Evolutionary conservation across 2,888 invertebrate genomes (phyloP).

Genomic region (Pandemis cinnamomeana): DNA sequence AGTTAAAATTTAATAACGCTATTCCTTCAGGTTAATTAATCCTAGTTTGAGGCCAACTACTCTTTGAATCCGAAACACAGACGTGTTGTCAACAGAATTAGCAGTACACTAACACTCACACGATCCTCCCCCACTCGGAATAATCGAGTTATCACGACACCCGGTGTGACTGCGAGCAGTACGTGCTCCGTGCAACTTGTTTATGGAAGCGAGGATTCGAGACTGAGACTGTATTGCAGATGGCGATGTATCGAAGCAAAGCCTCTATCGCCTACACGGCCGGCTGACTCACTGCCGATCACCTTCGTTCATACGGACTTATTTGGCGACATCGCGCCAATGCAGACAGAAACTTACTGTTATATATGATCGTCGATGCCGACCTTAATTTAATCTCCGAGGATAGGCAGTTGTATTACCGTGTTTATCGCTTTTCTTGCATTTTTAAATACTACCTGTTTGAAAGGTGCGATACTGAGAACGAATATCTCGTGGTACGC

Average conservation of each 20-base stretch:
- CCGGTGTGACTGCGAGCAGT: slow-evolving; percentile 57
- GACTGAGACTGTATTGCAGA: slow-evolving; percentile 61
- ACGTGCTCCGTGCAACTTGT: slow-evolving; percentile 57
- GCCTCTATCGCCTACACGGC: slow-evolving; percentile 68
- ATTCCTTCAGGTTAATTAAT: not conserved
- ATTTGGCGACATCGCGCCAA: slow-evolving; percentile 79
- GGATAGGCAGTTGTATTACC: slow-evolving; percentile 37
- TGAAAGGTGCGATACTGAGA: slow-evolving; percentile 1
- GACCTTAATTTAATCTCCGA: slow-evolving; percentile 37
- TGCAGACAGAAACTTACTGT: slow-evolving; percentile 62
- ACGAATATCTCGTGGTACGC: not conserved
- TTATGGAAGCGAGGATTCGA: slow-evolving; percentile 61
- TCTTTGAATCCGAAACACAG: slow-evolving; percentile 11
- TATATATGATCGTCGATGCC: slow-evolving; percentile 52
- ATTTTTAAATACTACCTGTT: slow-evolving; percentile 8
- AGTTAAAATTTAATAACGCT: not conserved
- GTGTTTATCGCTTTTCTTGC: slow-evolving; percentile 15
- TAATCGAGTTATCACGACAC: slow-evolving; percentile 50
- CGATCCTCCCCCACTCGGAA: slow-evolving; percentile 54
- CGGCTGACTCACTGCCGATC: slow-evolving; percentile 75
- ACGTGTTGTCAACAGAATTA: slow-evolving; percentile 28
- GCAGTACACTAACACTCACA: slow-evolving; percentile 50
- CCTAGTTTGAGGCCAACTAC: not conserved
- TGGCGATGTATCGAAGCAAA: slow-evolving; percentile 52
- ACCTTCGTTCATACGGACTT: slow-evolving; percentile 80